A percentile compares a stretch with the other conserved stretches of the same genome.
phyloP scores from a whole-genome alignment of 2,888 invertebrate genomes.

The Acanthosoma haemorrhoidale region DNA sequence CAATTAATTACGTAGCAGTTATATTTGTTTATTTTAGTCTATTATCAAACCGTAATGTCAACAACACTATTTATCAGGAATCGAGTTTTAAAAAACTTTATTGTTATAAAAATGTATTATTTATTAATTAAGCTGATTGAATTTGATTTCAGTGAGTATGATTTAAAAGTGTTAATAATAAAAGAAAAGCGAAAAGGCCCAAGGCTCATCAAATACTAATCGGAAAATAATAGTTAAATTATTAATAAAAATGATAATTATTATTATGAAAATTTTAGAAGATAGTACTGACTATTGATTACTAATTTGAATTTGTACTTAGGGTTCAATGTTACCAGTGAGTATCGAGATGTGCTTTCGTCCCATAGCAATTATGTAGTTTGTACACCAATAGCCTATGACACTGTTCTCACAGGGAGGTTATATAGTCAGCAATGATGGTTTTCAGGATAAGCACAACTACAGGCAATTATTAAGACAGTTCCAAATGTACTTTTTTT shows the following conservation, averaged over 20 bases:
- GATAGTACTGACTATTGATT: not conserved
- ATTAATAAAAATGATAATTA: not conserved
- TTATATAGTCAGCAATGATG: not conserved
- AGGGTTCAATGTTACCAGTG: conserved; percentile 32
- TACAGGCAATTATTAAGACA: not conserved
- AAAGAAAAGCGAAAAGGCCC: not conserved
- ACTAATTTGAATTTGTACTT: not conserved
- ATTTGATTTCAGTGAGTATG: not conserved
- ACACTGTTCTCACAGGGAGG: not conserved
- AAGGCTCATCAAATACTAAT: not conserved
- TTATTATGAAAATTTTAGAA: no score
- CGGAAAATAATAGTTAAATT: not conserved
- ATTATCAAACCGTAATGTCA: not conserved
- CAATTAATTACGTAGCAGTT: not conserved
- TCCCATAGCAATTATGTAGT: conserved; percentile 29
- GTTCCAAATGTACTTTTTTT: no score
- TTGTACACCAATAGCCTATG: not conserved
- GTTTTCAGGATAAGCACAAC: conserved; percentile 9
- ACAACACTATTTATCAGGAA: not conserved
- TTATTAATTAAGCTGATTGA: not conserved
- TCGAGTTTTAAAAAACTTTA: not conserved
- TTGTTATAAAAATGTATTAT: not conserved
- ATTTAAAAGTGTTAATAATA: not conserved
- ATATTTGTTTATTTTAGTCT: not conserved
- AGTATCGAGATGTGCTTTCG: conserved; percentile 27